phyloP scores from a whole-genome alignment of 1,140 invertebrate genomes.

The Protaetia brevitarsis region DNA sequence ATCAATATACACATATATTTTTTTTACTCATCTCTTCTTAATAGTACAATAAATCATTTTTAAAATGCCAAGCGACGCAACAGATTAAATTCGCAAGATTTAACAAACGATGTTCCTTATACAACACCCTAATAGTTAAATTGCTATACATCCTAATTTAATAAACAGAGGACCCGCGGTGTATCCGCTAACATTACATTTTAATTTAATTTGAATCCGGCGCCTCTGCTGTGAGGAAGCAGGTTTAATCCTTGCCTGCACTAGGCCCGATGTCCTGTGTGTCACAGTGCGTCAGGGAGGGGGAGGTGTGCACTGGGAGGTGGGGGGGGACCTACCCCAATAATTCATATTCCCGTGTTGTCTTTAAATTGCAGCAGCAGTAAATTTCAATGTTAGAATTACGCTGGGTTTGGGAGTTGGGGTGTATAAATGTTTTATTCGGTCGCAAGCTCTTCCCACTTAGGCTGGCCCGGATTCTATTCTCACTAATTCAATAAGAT shows the following conservation, averaged over 20 bases:
- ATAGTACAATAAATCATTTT: no score
- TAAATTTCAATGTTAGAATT: constrained; percentile 5
- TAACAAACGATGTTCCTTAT: constrained; percentile 16
- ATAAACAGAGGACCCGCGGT: constrained; percentile 23
- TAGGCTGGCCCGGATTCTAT: no score
- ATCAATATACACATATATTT: no score
- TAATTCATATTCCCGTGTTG: constrained; percentile 9
- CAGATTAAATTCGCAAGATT: no score
- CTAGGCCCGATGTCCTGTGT: no score
- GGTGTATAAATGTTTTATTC: no score
- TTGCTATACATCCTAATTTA: constrained; percentile 27
- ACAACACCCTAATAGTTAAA: constrained; percentile 20
- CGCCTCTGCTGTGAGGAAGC: constrained; percentile 13
- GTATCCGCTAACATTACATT: constrained; percentile 30
- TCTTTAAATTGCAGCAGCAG: neutral
- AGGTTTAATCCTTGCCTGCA: constrained; percentile 29
- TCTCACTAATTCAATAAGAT: no score
- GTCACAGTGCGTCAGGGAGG: no score
- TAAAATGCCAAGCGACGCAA: no score
- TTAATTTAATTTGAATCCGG: constrained; percentile 32
- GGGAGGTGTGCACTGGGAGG: constrained; percentile 25
- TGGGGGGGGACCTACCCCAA: constrained; percentile 22
- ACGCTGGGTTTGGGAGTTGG: neutral
- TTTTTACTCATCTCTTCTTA: no score
- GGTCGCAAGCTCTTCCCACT: no score